phyloP scores from a whole-genome alignment of 2,113 vertebrate species.

The Phylloscopus trochilus region DNA sequence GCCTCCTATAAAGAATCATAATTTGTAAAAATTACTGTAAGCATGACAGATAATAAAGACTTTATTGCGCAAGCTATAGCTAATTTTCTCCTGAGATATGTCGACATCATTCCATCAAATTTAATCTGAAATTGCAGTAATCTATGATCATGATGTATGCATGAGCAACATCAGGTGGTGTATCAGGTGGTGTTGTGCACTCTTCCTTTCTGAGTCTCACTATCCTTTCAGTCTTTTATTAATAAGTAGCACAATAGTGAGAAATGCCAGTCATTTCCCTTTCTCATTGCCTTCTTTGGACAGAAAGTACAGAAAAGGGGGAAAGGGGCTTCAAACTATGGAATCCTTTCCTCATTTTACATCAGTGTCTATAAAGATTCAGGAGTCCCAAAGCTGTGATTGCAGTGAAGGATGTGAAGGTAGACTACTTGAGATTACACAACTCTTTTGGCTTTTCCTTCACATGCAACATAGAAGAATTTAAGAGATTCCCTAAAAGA shows the following conservation, averaged over 20 bases:
- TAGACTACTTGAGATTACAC: not conserved
- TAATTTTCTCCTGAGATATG: not conserved
- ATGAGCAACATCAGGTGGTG: not conserved
- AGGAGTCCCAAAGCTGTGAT: not conserved
- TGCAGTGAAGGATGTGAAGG: not conserved
- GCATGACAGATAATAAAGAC: not conserved
- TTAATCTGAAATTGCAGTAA: not conserved
- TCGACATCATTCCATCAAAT: not conserved
- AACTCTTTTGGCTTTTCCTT: not conserved
- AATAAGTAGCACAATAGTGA: not conserved
- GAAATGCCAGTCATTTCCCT: not conserved
- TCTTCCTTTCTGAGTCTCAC: not conserved
- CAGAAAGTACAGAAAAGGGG: not conserved
- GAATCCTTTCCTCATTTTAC: not conserved
- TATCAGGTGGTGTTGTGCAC: not conserved
- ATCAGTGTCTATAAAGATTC: not conserved
- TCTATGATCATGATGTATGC: not conserved
- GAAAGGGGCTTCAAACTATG: not conserved
- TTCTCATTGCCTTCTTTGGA: not conserved
- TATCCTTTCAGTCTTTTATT: not conserved
- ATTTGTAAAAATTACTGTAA: not conserved
- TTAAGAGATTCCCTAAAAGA: not conserved
- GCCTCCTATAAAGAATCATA: not conserved
- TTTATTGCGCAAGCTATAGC: not conserved
- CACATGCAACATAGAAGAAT: not conserved